Conservation (phyloP, 2,113 vertebrate species). For the Haemorhous mexicanus region DNA sequence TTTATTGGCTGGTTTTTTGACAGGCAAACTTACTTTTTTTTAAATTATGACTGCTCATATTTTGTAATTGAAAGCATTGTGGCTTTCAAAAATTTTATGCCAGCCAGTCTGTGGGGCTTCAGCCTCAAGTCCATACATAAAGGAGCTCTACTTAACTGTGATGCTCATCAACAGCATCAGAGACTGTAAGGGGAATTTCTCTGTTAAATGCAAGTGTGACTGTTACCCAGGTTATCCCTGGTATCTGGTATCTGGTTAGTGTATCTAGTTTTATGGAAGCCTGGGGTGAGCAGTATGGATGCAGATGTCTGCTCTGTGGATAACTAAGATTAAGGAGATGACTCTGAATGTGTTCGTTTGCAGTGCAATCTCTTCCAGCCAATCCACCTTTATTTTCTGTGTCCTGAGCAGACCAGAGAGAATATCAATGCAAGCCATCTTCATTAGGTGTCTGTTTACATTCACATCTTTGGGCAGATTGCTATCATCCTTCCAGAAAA, state of each 20-base stretch:
- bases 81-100: background rate
- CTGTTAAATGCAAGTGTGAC: background rate
- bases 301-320: background rate
- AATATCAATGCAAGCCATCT: background rate
- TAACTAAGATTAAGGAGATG: background rate
- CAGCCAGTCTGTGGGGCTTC: background rate
- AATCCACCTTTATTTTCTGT: conserved; percentile 35
- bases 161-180: background rate
- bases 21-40: background rate
- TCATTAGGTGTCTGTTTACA: conserved; percentile 23
- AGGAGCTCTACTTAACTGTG: background rate
- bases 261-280: background rate
- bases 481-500: background rate
- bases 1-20: background rate
- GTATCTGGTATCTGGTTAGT: background rate
- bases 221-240: background rate
- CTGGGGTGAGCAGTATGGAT: background rate
- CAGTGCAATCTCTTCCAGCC: background rate
- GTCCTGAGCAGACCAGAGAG: background rate
- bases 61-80: background rate
- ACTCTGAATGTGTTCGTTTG: background rate
- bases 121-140: background rate
- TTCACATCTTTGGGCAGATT: background rate
- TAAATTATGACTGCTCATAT: background rate
- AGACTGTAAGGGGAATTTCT: background rate